Evolutionary conservation across 2,888 invertebrate species (phyloP).

Genomic region (Charanyca ferruginea): DNA sequence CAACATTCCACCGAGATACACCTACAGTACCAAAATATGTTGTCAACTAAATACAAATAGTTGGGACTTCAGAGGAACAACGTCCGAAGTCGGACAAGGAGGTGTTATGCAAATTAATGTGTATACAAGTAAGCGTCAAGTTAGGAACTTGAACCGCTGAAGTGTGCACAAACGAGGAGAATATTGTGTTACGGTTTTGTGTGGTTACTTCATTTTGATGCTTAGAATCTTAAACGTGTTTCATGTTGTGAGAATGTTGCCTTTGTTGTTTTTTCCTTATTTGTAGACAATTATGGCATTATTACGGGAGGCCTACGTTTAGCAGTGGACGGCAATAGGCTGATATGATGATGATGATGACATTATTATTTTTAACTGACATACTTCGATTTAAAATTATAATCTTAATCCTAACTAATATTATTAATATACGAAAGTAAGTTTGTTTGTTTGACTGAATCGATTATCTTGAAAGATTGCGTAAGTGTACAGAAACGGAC

Average conservation of each 20-base stretch:
- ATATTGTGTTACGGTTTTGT: constrained; percentile 49
- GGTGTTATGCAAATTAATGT: constrained; percentile 78
- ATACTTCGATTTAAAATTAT: no score
- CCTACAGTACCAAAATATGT: constrained; percentile 41
- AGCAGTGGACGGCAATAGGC: no score
- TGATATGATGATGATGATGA: no score
- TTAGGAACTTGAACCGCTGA: constrained; percentile 48
- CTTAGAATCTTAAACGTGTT: constrained; percentile 12
- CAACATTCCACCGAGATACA: constrained; percentile 39
- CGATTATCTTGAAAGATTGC: no score
- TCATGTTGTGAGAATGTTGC: not conserved
- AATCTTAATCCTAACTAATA: no score
- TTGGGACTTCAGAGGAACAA: constrained; percentile 44
- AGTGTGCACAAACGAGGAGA: constrained; percentile 50
- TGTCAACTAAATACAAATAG: constrained; percentile 43
- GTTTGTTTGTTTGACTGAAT: no score
- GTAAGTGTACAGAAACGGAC: no score
- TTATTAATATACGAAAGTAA: no score
- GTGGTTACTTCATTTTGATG: constrained; percentile 24
- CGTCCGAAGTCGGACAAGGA: constrained; percentile 67
- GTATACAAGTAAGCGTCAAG: constrained; percentile 67
- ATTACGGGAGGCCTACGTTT: no score
- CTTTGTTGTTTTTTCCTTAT: not conserved
- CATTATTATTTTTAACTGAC: no score
- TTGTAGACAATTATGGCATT: no score